phyloP scores from a whole-genome alignment of 2,113 vertebrate species.

The Microtus ochrogaster region DNA sequence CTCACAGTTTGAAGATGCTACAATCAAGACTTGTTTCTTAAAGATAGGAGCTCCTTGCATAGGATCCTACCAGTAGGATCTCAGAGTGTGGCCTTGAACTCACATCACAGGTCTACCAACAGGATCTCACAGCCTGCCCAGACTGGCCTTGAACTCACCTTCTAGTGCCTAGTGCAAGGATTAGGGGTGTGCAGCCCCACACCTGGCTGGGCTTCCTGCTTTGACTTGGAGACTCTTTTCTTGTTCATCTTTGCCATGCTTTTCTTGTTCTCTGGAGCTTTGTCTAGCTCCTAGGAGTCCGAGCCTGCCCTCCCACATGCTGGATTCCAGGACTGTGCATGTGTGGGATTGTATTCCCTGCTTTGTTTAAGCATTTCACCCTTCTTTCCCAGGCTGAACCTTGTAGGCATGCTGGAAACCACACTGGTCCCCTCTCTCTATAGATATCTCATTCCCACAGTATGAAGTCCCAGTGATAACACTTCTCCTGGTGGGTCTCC shows the following conservation, averaged over 20 bases:
- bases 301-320: background rate
- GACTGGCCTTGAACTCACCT: background rate
- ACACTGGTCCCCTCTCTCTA: background rate
- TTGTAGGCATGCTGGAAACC: background rate
- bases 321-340: background rate
- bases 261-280: background rate
- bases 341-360: background rate
- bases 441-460: background rate
- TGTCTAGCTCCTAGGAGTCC: background rate
- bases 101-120: no score
- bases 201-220: background rate
- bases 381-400: background rate
- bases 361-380: background rate
- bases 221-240: background rate
- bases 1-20: background rate
- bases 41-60: background rate
- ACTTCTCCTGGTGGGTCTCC: background rate
- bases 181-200: no score
- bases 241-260: background rate
- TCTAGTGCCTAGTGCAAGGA: background rate
- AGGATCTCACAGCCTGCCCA: no score
- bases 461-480: background rate
- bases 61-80: no score
- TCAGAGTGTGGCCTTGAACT: no score
- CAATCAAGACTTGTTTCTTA: background rate